These are phyloP conservation scores for Epizoanthus ramosus DNA, from an alignment of 92 coral and sea anemone genomes.

Conservation along the genomic window DNA sequence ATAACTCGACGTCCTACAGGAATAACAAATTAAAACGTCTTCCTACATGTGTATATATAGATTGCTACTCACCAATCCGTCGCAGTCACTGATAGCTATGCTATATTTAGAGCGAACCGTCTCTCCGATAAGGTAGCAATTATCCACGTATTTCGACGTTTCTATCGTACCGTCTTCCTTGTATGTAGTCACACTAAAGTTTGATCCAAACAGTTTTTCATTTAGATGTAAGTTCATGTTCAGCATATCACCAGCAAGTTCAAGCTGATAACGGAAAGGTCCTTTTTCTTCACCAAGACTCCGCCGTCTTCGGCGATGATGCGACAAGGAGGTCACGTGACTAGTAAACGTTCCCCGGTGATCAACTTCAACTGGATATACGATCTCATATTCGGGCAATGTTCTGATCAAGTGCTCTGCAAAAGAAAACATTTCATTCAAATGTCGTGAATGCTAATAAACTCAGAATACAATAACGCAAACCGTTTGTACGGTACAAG, in stretches of 20 bases:
- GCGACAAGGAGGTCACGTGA: constrained; percentile 78
- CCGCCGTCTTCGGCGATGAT: constrained; percentile 78
- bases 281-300: constrained; percentile 63
- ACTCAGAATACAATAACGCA: no score
- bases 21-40: no score
- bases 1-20: no score
- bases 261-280: constrained; percentile 76
- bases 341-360: constrained; percentile 54
- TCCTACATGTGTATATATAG: background rate
- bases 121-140: constrained; percentile 91
- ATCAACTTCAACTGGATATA: constrained; percentile 76
- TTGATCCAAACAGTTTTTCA: constrained; percentile 79
- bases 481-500: no score
- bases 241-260: constrained; percentile 60
- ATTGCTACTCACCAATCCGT: constrained; percentile 85
- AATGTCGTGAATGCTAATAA: no score
- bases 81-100: constrained; percentile 97
- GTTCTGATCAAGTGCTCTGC: constrained; percentile 67
- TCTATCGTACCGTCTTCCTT: constrained; percentile 79
- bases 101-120: constrained; percentile 61
- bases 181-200: constrained; percentile 71
- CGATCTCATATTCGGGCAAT: constrained; percentile 66
- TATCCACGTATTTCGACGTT: constrained; percentile 55
- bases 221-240: constrained; percentile 71
- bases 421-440: background rate